A percentile compares a stretch with the other conserved stretches of the same genome.
These are phyloP conservation scores for Melanocharis versteri DNA, from an alignment of 2,113 vertebrate genomes.

Conservation along the genomic window DNA sequence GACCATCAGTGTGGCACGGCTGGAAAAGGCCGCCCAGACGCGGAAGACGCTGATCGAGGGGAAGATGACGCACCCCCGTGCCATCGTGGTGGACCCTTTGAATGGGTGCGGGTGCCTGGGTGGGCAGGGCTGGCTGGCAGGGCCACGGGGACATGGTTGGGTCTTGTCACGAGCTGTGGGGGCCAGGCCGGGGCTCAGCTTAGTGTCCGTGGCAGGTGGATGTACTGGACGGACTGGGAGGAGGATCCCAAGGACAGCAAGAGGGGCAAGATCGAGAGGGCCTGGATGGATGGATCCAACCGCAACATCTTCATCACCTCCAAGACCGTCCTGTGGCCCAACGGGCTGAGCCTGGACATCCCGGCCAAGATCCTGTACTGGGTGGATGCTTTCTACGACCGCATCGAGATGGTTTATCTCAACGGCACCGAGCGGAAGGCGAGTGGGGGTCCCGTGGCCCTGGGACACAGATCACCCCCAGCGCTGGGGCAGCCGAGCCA, in stretches of 20 bases:
- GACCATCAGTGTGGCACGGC: slow-evolving; percentile 91
- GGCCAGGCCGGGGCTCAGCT: background rate
- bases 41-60: slow-evolving; percentile 93
- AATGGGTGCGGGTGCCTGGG: slow-evolving; percentile 85
- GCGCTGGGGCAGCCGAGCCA: rapidly evolving
- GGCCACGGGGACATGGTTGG: rapidly evolving
- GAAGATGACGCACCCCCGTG: slow-evolving; percentile 94
- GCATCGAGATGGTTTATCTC: slow-evolving; percentile 92
- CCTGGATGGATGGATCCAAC: slow-evolving; percentile 97
- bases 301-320: slow-evolving; percentile 90
- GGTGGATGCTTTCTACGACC: slow-evolving; percentile 98
- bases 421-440: slow-evolving; percentile 89
- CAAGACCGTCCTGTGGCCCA: slow-evolving; percentile 95
- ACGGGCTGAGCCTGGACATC: slow-evolving; percentile 93
- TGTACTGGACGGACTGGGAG: slow-evolving; percentile 99
- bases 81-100: slow-evolving; percentile 92
- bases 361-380: slow-evolving; percentile 90
- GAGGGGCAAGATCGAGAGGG: slow-evolving; percentile 91
- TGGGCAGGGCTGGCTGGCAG: rapidly evolving
- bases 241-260: slow-evolving; percentile 95
- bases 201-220: slow-evolving; percentile 77
- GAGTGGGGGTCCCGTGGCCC: background rate
- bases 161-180: background rate
- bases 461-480: rapidly evolving
- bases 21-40: slow-evolving; percentile 93